Conservation (phyloP, 2,888 invertebrate genomes). For the Drosophila falleni region DNA sequence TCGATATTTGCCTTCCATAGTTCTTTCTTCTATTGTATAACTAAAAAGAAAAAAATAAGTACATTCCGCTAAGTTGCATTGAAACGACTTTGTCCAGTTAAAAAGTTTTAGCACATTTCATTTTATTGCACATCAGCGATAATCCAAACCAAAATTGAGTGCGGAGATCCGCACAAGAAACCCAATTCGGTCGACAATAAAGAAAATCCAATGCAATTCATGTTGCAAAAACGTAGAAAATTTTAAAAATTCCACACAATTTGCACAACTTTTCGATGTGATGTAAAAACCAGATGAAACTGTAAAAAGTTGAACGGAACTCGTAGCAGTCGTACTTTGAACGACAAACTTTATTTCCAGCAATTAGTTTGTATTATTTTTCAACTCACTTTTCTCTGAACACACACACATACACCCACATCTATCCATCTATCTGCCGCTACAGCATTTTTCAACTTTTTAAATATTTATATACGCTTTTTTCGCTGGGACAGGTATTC, state of each 20-base stretch:
- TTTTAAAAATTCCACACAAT: slow-evolving; percentile 65
- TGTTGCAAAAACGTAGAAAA: slow-evolving; percentile 42
- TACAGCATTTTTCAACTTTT: slow-evolving; percentile 62
- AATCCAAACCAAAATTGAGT: slow-evolving; percentile 78
- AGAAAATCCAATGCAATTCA: slow-evolving; percentile 37
- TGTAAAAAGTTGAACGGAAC: slow-evolving; percentile 57
- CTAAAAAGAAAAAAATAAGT: slow-evolving; percentile 6
- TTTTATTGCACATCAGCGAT: slow-evolving; percentile 75
- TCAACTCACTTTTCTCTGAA: slow-evolving; percentile 42
- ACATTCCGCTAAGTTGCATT: slow-evolving; percentile 19
- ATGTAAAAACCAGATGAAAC: slow-evolving; percentile 33
- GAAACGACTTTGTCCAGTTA: slow-evolving; percentile 47
- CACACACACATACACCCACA: background rate
- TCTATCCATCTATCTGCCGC: slow-evolving; percentile 31
- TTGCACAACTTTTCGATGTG: slow-evolving; percentile 57
- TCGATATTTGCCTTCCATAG: background rate
- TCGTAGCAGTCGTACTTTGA: slow-evolving; percentile 48
- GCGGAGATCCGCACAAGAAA: slow-evolving; percentile 51
- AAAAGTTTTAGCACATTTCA: slow-evolving; percentile 59
- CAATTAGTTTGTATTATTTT: slow-evolving; percentile 78
- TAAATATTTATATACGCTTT: slow-evolving; percentile 64
- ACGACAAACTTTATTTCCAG: slow-evolving; percentile 70
- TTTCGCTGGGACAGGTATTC: slow-evolving; percentile 34
- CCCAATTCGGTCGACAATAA: slow-evolving; percentile 40
- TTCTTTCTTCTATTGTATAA: background rate